These are phyloP conservation scores for Gari tellinella DNA, from an alignment of 2,888 invertebrate species.

Conservation along the genomic window DNA sequence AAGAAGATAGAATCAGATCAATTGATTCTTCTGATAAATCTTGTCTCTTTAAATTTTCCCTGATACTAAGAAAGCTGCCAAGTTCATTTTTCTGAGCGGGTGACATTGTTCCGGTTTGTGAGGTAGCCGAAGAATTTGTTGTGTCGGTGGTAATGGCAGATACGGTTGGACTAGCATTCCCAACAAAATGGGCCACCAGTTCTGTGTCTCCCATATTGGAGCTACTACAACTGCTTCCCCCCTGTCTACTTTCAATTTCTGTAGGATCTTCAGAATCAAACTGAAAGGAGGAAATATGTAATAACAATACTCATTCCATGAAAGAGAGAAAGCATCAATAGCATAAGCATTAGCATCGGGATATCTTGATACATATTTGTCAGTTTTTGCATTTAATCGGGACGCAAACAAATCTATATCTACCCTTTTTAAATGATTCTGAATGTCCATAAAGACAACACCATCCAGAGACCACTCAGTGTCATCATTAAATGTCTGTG, in stretches of 20 bases:
- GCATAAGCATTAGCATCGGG: slow-evolving; percentile 44
- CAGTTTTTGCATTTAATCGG: slow-evolving; percentile 20
- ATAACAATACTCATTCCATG: slow-evolving; percentile 5
- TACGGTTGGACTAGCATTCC: not conserved
- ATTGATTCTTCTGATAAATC: no score
- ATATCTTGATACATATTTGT: slow-evolving; percentile 27
- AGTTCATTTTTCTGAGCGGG: no score
- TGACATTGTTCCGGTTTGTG: slow-evolving; percentile 27
- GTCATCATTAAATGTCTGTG: slow-evolving; percentile 38
- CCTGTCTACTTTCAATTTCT: slow-evolving; percentile 17
- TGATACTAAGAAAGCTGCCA: no score
- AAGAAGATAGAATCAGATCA: slow-evolving; percentile 8
- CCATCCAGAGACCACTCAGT: slow-evolving; percentile 42
- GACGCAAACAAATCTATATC: slow-evolving; percentile 34
- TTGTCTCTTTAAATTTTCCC: no score
- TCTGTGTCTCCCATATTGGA: slow-evolving; percentile 29
- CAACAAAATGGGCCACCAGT: slow-evolving; percentile 20
- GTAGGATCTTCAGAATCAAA: slow-evolving; percentile 14
- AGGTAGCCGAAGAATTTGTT: slow-evolving; percentile 7
- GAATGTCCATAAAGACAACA: slow-evolving; percentile 19
- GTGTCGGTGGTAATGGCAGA: slow-evolving; percentile 6
- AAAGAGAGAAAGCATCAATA: slow-evolving; percentile 43
- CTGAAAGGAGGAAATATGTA: slow-evolving; percentile 41
- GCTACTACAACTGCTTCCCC: slow-evolving; percentile 24
- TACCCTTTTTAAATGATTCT: not conserved